Percentiles rank a stretch among this genome's conserved stretches.
phyloP scores from a whole-genome alignment of 2,113 vertebrate genomes.

The Tupaia chinensis region DNA sequence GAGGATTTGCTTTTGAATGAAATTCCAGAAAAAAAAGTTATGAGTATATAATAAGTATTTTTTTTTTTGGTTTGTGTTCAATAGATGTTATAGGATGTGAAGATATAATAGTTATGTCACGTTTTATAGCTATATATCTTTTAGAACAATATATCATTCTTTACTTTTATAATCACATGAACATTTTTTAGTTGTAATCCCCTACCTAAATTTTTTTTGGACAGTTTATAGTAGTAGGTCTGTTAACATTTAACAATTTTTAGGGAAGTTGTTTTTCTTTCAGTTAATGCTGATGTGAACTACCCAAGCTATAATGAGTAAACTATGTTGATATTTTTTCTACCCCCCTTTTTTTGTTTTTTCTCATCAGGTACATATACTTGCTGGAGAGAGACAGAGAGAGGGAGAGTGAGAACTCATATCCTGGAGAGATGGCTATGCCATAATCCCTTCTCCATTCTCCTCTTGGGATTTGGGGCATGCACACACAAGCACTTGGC shows the following conservation, averaged over 20 bases:
- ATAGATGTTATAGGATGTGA: constrained; percentile 7
- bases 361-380: too few relatives aligned
- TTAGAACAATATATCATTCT: background rate
- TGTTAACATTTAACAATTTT: constrained; percentile 14
- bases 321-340: background rate
- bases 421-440: too few relatives aligned
- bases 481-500: too few relatives aligned
- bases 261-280: background rate
- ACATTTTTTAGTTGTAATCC: background rate
- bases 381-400: too few relatives aligned
- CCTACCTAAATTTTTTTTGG: background rate
- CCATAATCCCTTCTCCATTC: too few relatives aligned
- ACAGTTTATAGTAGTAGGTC: background rate
- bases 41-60: constrained; percentile 71
- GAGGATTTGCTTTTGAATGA: constrained; percentile 92
- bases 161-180: constrained; percentile 41
- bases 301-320: background rate
- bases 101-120: background rate
- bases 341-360: background rate
- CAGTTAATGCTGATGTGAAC: too few relatives aligned
- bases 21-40: constrained; percentile 85
- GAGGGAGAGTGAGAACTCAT: too few relatives aligned
- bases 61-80: constrained; percentile 40
- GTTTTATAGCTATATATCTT: constrained; percentile 7
- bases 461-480: too few relatives aligned